Percentiles rank a stretch among this genome's conserved stretches.
Evolutionary conservation across 2,888 invertebrate genomes (phyloP).

Genomic region (Loripinus fragilis): DNA sequence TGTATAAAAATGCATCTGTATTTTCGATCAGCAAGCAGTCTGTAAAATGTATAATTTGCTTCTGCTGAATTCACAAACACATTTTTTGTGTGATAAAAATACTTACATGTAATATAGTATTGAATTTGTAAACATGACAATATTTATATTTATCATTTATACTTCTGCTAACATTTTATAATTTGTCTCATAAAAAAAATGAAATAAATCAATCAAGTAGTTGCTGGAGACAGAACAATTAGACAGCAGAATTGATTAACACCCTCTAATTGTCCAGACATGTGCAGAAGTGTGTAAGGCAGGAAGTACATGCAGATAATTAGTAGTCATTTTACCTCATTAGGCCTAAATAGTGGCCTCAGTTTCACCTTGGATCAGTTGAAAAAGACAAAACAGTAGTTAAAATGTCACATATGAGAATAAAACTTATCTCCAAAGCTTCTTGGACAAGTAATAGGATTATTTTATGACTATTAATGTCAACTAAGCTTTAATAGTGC

Average conservation of each 20-base stretch:
- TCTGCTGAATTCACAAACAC: too few species aligned
- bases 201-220: neutral
- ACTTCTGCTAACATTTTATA: too few species aligned
- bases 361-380: constrained; percentile 9
- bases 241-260: neutral
- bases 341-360: neutral
- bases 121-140: too few species aligned
- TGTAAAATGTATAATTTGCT: too few species aligned
- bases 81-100: too few species aligned
- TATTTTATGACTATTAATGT: constrained; percentile 10
- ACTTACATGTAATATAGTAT: too few species aligned
- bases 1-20: too few species aligned
- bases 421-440: neutral
- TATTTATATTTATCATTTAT: too few species aligned
- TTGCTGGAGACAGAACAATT: neutral
- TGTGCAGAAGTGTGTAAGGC: constrained; percentile 5
- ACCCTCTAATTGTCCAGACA: neutral
- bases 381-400: neutral
- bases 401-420: neutral
- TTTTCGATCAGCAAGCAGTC: too few species aligned
- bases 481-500: too few species aligned
- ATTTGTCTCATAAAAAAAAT: too few species aligned
- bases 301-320: neutral
- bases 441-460: constrained; percentile 5
- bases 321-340: neutral